A percentile compares a stretch with the other conserved stretches of the same genome.
These are phyloP conservation scores for Cremastobaeus sp. DNA, from an alignment of 2,888 invertebrate genomes.

Conservation along the genomic window DNA sequence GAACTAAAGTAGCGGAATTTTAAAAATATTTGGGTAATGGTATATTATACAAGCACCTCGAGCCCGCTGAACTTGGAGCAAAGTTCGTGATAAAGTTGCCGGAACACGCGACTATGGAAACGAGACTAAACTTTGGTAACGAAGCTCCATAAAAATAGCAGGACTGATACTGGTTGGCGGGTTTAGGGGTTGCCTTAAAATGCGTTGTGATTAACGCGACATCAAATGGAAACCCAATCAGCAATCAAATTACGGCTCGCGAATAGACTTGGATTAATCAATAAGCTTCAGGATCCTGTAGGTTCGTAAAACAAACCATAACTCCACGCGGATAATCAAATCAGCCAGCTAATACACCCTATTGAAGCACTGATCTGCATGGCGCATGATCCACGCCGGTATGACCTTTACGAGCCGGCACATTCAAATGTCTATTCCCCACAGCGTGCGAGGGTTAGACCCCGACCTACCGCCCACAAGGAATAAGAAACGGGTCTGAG, in stretches of 20 bases:
- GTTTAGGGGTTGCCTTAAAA: too few species aligned
- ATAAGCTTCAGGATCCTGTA: slow-evolving; percentile 10
- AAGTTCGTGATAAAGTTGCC: slow-evolving; percentile 33
- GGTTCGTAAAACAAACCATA: slow-evolving; percentile 15
- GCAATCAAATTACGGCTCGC: background rate
- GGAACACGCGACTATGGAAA: slow-evolving; percentile 12
- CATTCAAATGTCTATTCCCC: slow-evolving; percentile 40
- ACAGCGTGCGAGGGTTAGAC: slow-evolving; percentile 31
- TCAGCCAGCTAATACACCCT: slow-evolving; percentile 26
- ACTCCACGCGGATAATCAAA: slow-evolving; percentile 35
- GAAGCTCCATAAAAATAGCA: too few species aligned
- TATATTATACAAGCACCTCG: too few species aligned
- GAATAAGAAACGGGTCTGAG: slow-evolving; percentile 40
- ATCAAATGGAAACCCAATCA: background rate
- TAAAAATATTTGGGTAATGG: too few species aligned
- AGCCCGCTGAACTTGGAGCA: slow-evolving; percentile 19
- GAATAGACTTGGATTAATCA: slow-evolving; percentile 15
- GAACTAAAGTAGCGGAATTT: too few species aligned
- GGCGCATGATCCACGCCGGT: slow-evolving; percentile 12
- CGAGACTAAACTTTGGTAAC: too few species aligned
- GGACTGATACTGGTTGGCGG: too few species aligned
- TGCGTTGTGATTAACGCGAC: too few species aligned
- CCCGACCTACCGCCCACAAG: slow-evolving; percentile 55
- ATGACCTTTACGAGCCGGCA: slow-evolving; percentile 49
- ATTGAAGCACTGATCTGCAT: slow-evolving; percentile 19